Percentiles rank a stretch among this genome's conserved stretches.
Conservation (phyloP, 2,888 invertebrate species). For the Diaphora mendica region DNA sequence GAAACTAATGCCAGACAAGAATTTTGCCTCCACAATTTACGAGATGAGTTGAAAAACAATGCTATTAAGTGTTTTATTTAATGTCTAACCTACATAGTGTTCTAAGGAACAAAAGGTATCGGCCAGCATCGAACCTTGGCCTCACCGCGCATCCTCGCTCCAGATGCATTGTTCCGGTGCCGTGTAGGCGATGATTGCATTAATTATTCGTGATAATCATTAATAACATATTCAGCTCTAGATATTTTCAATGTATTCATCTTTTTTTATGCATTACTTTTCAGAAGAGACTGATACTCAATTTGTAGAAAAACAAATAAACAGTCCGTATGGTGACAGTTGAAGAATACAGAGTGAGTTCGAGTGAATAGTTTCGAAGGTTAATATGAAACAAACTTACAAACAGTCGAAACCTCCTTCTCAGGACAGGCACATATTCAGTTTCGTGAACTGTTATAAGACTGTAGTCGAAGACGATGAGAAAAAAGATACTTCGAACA, state of each 20-base stretch:
- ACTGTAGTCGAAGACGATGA: too few relatives aligned
- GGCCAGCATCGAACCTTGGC: slow-evolving; percentile 77
- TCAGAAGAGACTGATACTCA: not conserved
- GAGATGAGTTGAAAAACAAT: slow-evolving; percentile 32
- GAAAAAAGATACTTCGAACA: not conserved
- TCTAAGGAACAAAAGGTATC: slow-evolving; percentile 74
- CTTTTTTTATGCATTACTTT: too few relatives aligned
- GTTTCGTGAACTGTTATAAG: too few relatives aligned
- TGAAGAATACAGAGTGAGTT: too few relatives aligned
- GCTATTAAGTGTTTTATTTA: slow-evolving; percentile 44
- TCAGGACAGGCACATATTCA: too few relatives aligned
- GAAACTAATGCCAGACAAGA: not conserved
- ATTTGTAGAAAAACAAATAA: too few relatives aligned
- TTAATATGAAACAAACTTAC: too few relatives aligned
- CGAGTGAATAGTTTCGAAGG: too few relatives aligned
- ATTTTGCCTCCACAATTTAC: not conserved
- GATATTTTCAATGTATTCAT: not conserved
- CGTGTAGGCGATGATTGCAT: slow-evolving; percentile 15
- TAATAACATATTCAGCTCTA: slow-evolving; percentile 12
- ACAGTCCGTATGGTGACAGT: too few relatives aligned
- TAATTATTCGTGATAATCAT: slow-evolving; percentile 13
- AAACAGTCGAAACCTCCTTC: too few relatives aligned
- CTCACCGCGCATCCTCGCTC: slow-evolving; percentile 83
- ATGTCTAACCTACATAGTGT: slow-evolving; percentile 53
- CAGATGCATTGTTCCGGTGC: slow-evolving; percentile 69